These are phyloP conservation scores for Cygnus olor DNA, from an alignment of 2,797 vertebrate genomes.

Conservation along the genomic window DNA sequence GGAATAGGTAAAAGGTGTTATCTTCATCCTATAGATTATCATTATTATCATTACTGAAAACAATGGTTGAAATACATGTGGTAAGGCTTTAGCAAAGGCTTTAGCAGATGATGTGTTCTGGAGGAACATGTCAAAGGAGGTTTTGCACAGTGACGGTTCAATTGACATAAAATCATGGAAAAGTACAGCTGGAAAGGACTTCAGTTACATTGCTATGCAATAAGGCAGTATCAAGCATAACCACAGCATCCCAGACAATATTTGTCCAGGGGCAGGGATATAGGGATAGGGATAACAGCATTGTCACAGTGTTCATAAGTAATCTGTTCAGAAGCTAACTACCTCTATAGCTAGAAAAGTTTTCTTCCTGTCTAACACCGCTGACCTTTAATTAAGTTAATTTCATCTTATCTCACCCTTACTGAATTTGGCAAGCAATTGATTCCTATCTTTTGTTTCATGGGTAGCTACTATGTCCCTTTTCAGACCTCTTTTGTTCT, in stretches of 20 bases:
- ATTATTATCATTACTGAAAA: neutral
- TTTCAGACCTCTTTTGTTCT: neutral
- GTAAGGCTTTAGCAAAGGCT: neutral
- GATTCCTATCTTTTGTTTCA: neutral
- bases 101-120: neutral
- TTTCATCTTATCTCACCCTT: neutral
- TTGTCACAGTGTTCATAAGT: neutral
- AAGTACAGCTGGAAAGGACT: neutral
- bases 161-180: neutral
- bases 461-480: neutral
- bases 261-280: neutral
- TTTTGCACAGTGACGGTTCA: neutral
- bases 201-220: neutral
- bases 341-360: neutral
- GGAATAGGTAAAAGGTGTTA: neutral
- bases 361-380: neutral
- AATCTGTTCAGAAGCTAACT: neutral
- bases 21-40: neutral
- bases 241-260: neutral
- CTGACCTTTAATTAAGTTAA: neutral
- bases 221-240: neutral
- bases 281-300: rapidly evolving
- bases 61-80: neutral
- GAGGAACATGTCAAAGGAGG: neutral
- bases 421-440: neutral